A percentile compares a stretch with the other conserved stretches of the same genome.
Evolutionary conservation across 2,113 vertebrate genomes (phyloP).

Genomic region (Oxygymnocypris stewartii): DNA sequence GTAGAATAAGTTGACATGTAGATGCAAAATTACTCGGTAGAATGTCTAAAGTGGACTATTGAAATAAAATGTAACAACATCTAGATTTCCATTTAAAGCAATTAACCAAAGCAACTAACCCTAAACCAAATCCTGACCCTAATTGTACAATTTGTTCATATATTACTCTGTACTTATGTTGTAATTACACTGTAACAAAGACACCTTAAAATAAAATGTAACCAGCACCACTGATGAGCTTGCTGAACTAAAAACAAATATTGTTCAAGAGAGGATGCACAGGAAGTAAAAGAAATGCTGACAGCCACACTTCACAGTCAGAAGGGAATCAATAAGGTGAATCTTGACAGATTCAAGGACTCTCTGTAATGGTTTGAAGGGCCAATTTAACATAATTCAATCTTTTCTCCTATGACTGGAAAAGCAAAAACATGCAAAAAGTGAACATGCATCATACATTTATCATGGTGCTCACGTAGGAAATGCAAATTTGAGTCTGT

Average conservation of each 20-base stretch:
- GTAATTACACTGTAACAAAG: not conserved
- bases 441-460: not conserved
- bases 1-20: not conserved
- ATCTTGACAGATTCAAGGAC: conserved; percentile 15
- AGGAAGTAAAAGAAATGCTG: not conserved
- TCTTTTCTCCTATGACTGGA: not conserved
- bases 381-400: not conserved
- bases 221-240: not conserved
- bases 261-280: not conserved
- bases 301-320: not conserved
- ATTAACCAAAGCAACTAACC: not conserved
- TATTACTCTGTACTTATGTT: not conserved
- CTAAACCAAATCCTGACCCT: not conserved
- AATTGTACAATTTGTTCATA: not conserved
- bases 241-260: not conserved
- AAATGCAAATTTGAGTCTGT: not conserved
- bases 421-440: not conserved
- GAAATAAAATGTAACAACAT: too few relatives aligned
- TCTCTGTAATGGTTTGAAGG: not conserved
- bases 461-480: not conserved
- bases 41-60: too few relatives aligned
- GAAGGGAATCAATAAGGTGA: conserved; percentile 17
- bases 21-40: too few relatives aligned
- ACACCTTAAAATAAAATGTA: not conserved
- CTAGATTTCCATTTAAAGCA: too few relatives aligned